Evolutionary conservation across 1,140 invertebrate genomes (phyloP), one percentile per base, ranked within the genome.

Genomic region (Drosophila asahinai): DNA sequence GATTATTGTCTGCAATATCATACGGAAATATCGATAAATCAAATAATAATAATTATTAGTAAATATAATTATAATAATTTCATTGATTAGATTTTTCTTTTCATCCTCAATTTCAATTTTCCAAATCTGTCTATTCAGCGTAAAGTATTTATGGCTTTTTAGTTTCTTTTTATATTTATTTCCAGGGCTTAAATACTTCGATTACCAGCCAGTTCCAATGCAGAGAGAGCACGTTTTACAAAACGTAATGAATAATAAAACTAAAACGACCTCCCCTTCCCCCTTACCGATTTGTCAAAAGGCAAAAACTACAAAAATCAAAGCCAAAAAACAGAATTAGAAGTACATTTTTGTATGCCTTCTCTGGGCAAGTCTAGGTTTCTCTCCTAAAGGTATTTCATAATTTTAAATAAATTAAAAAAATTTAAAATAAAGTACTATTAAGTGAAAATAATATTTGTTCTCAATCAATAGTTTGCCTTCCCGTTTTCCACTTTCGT

Each of bases 241-340:
- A 65, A 62, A 65, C 27, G 54, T n/a, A 45, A 65, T 65, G 54
- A 65, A 65, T 65, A 61, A 60, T 65, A 65, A 61, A 60, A 19
- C 38, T 22, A 49, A 27, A 55, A 36, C 19, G 27, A 43, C 7
- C 49, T 14, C n/a, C 62, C 62, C 4, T n/a, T 25, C 9, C 15
- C 14, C 17, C 14, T 14, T 11, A 25, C 12, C 27, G 3, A 60
- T 60, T 65, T 65, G 62, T 65, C 62, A 45, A 43, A 60, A 45
- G 9, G 54, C 27, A 33, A 60, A 36, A 30, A 42, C 51, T 42
- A 17, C 5, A 30, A 9, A 55, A 63, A 55, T 27, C 9, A 17
- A 12, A 43, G 17, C 14, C 7, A 19, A 30, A 55, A 49, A 30
- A n/a, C 19, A 43, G 14, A 58, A 43, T 22, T 33, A 30, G 12